Percentiles rank a stretch among this genome's conserved stretches.
Evolutionary conservation across 2,797 vertebrate species (phyloP).

Genomic region (Chelidonichthys spinosus): DNA sequence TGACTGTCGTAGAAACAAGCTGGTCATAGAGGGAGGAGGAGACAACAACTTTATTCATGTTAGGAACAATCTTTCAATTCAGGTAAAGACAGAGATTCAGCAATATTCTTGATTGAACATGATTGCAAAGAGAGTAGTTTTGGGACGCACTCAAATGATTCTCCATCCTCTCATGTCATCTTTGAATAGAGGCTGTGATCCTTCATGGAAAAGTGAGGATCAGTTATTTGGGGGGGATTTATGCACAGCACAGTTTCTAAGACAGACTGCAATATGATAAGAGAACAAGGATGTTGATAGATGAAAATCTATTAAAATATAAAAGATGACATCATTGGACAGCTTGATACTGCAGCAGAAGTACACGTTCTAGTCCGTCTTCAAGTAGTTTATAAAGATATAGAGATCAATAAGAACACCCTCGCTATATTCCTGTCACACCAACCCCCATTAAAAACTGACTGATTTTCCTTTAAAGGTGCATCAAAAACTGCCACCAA

Average conservation of each 20-base stretch:
- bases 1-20: neutral
- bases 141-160: neutral
- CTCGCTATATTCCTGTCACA: neutral
- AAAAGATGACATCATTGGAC: too few species aligned
- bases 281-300: neutral
- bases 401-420: neutral
- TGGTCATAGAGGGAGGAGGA: neutral
- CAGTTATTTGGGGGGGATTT: neutral
- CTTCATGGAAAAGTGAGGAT: neutral
- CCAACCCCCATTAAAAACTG: neutral
- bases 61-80: neutral
- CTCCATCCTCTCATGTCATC: neutral
- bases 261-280: neutral
- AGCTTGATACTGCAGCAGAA: neutral
- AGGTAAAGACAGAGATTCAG: neutral
- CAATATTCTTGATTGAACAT: neutral
- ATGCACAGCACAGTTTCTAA: neutral
- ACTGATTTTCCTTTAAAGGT: neutral
- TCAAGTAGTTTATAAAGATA: neutral
- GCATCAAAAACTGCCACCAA: neutral
- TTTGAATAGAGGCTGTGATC: neutral
- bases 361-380: neutral
- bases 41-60: neutral
- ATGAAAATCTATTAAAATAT: neutral
- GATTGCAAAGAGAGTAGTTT: neutral